A percentile compares a stretch with the other conserved stretches of the same genome.
These are phyloP conservation scores for Xenotilapia caudafasciata DNA, from an alignment of 2,113 vertebrate genomes.

Conservation along the genomic window DNA sequence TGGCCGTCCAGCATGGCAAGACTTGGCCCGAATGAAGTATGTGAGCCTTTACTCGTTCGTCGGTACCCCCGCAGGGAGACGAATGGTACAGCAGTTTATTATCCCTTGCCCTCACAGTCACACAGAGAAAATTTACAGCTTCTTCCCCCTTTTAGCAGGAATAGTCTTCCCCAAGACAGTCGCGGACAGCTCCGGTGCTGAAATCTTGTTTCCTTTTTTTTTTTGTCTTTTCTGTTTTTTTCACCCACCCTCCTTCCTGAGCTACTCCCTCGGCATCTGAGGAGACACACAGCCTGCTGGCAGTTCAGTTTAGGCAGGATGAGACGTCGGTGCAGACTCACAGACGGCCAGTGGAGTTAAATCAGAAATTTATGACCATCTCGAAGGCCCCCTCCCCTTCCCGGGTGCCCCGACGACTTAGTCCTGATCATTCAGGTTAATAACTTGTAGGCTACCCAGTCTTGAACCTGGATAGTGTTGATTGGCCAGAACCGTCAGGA, in stretches of 20 bases:
- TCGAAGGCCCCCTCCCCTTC: not conserved
- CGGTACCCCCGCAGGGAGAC: not conserved
- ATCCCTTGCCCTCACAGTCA: constrained; percentile 13
- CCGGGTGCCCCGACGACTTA: not conserved
- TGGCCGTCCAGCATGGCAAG: constrained; percentile 68
- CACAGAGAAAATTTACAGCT: not conserved
- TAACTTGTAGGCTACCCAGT: constrained; percentile 19
- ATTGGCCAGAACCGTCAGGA: constrained; percentile 31
- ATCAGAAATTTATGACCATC: constrained; percentile 16
- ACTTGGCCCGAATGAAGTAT: constrained; percentile 33
- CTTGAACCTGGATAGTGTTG: constrained; percentile 1
- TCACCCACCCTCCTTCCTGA: not conserved
- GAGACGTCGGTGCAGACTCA: constrained; percentile 1
- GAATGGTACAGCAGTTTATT: constrained; percentile 25
- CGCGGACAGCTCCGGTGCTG: constrained; percentile 74
- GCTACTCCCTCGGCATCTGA: constrained; percentile 12
- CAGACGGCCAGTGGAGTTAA: constrained; percentile 15
- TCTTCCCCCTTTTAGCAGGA: not conserved
- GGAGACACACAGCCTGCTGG: constrained; percentile 3
- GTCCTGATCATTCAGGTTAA: constrained; percentile 9
- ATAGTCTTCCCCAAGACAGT: constrained; percentile 1
- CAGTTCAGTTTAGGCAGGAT: not conserved
- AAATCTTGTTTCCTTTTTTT: constrained; percentile 7
- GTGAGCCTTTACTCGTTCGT: not conserved
- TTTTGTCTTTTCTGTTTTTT: not conserved